Base-by-base conservation (phyloP, 2,888 invertebrate species). In the Pheosia gnoma region DNA sequence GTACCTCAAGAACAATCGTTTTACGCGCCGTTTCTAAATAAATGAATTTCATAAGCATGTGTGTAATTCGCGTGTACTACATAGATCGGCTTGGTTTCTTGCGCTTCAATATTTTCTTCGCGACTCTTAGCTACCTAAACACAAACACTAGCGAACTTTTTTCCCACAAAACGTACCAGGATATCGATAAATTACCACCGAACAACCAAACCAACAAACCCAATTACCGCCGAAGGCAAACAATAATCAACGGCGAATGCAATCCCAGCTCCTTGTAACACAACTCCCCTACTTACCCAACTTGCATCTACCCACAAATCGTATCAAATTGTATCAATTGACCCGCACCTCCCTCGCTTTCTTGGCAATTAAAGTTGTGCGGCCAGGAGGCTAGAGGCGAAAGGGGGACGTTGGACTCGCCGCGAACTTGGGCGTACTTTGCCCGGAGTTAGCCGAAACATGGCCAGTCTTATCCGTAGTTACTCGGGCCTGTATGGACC, bases 341-440 rank as follows among this genome's bases (percentile, higher is more conserved):
- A 84, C 83, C 79, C 75, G 70, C 66, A 77, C 72, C 65, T 67
- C 75, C 72, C 77, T 74, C 74, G 71, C 79, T 82, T 84, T 81
- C 84, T 85, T 78, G 74, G 84, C 89, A 88, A 89, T 90, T 89
- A 89, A 89, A 89, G 83, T 89, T 88, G 75, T 74, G 77, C 84
- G 75, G 80, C 77, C 83, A 84, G 80, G 81, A 79, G 79, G 80
- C 41, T 54, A 54, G 43, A 54, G 61, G 61, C 63, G 68, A 62
- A 60, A 70, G 62, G 65, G 63, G 63, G 63, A 9, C 45, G 59
- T 45, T 59, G 65, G 72, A 65, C 70, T 71, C 68, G 73, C 83
- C 80, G 73, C 83, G 81, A 85, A 85, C 81, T 85, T 78, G 71
- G 68, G 63, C 72, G 66, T 67, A 70, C 66, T 74, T 60, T 62